A percentile compares a stretch with the other conserved stretches of the same genome.
Conservation (phyloP, 2,113 vertebrate species). For the Microtus richardsoni region DNA sequence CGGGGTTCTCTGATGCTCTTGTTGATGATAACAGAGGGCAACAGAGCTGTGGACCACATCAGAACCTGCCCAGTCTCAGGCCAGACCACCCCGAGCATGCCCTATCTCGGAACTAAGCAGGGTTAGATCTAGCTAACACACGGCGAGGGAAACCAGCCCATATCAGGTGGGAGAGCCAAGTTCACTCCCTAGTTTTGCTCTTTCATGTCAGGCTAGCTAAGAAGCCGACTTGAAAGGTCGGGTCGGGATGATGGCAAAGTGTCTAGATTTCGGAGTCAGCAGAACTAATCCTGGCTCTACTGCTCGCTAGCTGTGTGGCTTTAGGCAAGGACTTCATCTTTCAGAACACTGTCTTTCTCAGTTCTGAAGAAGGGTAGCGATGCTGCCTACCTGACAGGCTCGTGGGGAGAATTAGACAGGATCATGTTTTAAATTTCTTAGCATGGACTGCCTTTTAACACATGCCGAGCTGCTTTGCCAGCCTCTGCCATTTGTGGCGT, state of each 20-base stretch:
- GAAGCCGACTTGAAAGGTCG: neutral
- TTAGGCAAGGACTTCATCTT: constrained; percentile 13
- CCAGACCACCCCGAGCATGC: neutral
- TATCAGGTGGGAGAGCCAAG: neutral
- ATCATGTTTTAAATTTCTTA: neutral
- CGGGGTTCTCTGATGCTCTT: neutral
- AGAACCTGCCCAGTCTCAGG: neutral
- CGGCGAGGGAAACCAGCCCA: neutral
- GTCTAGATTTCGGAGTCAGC: neutral
- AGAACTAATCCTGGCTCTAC: neutral
- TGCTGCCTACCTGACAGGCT: neutral
- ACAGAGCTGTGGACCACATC: neutral
- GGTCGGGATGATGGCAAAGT: neutral
- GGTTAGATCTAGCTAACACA: neutral
- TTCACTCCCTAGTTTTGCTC: neutral
- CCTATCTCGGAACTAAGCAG: neutral
- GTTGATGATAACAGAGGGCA: neutral
- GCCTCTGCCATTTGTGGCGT: neutral
- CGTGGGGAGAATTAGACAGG: constrained; percentile 1
- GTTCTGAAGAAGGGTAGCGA: neutral
- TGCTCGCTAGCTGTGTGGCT: neutral
- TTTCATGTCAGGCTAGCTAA: neutral
- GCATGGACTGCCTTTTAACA: neutral
- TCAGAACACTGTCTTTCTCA: constrained; percentile 21
- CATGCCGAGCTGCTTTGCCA: neutral